Base-by-base conservation (phyloP, 2,113 vertebrate species). In the Crotalus helleri region DNA sequence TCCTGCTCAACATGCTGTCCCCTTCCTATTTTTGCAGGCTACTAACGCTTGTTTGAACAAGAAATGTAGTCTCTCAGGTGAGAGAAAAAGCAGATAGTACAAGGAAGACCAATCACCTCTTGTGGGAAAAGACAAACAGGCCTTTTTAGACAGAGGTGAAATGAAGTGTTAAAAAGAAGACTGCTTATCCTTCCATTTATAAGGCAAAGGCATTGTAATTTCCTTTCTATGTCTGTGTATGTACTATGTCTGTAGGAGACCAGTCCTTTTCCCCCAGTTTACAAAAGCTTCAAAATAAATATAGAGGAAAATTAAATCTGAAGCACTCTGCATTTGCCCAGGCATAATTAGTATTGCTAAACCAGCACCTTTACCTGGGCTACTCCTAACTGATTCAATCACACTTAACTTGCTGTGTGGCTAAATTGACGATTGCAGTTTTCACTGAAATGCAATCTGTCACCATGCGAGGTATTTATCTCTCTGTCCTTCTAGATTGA, bases 31-130 rank as follows among this genome's bases (percentile, higher is more conserved):
- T 90, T 44, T 26, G 51, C 55, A 39, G 24, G 93, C 58, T 90
- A 85, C 33, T 87, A 87, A 92, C 69, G 86, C 88, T 81, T 94
- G 93, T 57, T 92, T 94, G 91, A 90, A 92, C 39, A 86, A 85
- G 69, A 74, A 86, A 54, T 21, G 57, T 51, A 87, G 57, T 49
- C 57, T 90, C 46, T 90, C 29, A 81, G 58, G 51, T 26, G 51
- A 74, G 29, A 90, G 91, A 92, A 49, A 39, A 93, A 33, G 53
- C 21, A 49, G 39, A 89, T 86, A 90, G 69, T 29, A 90, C 55
- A 74, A 86, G 29, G 19, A 87, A 90, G n/a, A 24, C 21, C 33
- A 55, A 46, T 90, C 49, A 64, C 21, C 88, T 57, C 74, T 58
- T 10, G 90, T 61, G 87, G 12, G n/a, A 51, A n/a, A 29, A 81